Conservation (phyloP, 2,888 invertebrate species). For the Drosophila conformis region DNA sequence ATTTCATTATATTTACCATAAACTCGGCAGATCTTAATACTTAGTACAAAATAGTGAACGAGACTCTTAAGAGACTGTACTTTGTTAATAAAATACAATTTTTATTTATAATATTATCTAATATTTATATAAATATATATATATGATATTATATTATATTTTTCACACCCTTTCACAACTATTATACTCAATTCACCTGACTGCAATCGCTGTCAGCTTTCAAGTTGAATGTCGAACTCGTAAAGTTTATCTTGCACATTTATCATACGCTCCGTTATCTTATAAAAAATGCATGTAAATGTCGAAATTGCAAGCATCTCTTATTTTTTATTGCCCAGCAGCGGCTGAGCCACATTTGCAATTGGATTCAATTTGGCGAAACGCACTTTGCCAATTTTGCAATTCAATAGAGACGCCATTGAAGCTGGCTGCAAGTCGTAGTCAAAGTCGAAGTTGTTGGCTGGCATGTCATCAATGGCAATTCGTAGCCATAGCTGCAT, state of each 20-base stretch:
- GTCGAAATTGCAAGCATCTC: conserved; percentile 50
- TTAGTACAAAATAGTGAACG: background rate
- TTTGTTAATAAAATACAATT: background rate
- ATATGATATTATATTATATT: conserved; percentile 19
- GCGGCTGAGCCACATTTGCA: conserved; percentile 27
- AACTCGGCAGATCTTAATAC: background rate
- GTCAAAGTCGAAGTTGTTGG: conserved; percentile 22
- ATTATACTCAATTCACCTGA: conserved; percentile 21
- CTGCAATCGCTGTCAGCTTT: conserved; percentile 33
- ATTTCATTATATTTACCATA: background rate
- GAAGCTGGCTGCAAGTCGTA: conserved; percentile 29
- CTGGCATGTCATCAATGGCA: conserved; percentile 70
- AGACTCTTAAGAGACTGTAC: background rate
- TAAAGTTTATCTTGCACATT: conserved; percentile 40
- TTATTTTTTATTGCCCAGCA: conserved; percentile 62
- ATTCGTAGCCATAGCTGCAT: conserved; percentile 52
- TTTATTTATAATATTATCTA: too few relatives aligned
- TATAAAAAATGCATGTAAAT: conserved; percentile 56
- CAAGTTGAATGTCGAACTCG: conserved; percentile 69
- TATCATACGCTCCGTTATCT: conserved; percentile 65
- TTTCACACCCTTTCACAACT: conserved; percentile 18
- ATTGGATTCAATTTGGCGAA: conserved; percentile 48
- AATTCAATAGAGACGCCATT: conserved; percentile 48
- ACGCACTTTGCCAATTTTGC: conserved; percentile 53
- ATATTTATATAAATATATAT: too few relatives aligned